Percentiles rank a stretch among this genome's conserved stretches.
phyloP scores from a whole-genome alignment of 2,797 vertebrate genomes.

The Semaprochilodus insignis region DNA sequence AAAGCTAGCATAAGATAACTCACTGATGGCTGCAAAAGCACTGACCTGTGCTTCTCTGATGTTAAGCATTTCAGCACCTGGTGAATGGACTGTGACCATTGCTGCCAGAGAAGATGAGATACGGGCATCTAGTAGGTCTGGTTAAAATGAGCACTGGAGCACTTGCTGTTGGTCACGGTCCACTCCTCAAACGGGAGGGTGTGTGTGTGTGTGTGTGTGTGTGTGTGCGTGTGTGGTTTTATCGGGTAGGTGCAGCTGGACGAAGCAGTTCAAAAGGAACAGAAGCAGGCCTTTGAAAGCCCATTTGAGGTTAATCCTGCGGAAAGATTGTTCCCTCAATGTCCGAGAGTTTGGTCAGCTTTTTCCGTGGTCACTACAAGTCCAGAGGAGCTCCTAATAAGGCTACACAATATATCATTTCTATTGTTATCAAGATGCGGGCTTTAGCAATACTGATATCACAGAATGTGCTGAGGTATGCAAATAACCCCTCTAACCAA shows the following conservation, averaged over 20 bases:
- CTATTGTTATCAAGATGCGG: no score
- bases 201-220: background rate
- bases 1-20: background rate
- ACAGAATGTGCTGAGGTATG: no score
- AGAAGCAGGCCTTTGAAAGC: slow-evolving; percentile 52
- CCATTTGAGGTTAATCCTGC: slow-evolving; percentile 62
- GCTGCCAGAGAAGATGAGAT: slow-evolving; percentile 41
- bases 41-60: slow-evolving; percentile 35
- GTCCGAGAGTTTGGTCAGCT: slow-evolving; percentile 46
- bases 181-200: slow-evolving; percentile 53
- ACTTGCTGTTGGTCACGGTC: slow-evolving; percentile 54
- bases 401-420: background rate
- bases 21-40: slow-evolving; percentile 1
- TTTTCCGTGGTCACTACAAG: slow-evolving; percentile 47
- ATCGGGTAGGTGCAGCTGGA: slow-evolving; percentile 57
- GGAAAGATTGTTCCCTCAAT: slow-evolving; percentile 51
- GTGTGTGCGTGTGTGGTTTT: slow-evolving; percentile 27
- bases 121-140: slow-evolving; percentile 41
- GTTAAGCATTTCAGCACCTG: slow-evolving; percentile 30
- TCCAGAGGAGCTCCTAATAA: background rate
- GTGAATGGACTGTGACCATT: slow-evolving; percentile 30
- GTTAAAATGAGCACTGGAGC: slow-evolving; percentile 55
- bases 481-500: no score
- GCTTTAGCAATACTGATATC: background rate
- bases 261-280: slow-evolving; percentile 63